Percentiles rank a stretch among this genome's conserved stretches.
Conservation (phyloP, 1,140 invertebrate species). For the Euura saliciscinereae region DNA sequence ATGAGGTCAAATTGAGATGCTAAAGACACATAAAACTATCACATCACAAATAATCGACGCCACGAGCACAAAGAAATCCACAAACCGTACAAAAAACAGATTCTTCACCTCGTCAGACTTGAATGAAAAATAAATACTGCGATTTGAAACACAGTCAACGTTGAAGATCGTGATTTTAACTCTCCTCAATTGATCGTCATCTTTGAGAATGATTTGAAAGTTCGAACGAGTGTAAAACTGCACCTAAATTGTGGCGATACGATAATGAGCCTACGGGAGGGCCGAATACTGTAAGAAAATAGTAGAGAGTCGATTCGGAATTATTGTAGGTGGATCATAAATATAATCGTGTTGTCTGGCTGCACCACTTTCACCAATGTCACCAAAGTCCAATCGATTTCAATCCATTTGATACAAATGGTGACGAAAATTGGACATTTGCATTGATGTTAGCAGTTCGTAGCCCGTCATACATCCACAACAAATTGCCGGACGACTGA, state of each 20-base stretch:
- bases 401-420: constrained; percentile 42
- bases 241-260: no score
- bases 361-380: constrained; percentile 55
- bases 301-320: not conserved
- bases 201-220: not conserved
- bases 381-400: constrained; percentile 53
- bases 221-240: no score
- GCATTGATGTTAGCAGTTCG: constrained; percentile 54
- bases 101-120: not conserved
- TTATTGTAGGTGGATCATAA: not conserved
- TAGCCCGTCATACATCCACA: constrained; percentile 43
- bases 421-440: constrained; percentile 55
- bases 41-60: not conserved
- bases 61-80: not conserved
- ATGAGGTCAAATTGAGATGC: not conserved
- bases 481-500: constrained; percentile 25
- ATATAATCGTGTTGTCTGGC: constrained; percentile 43
- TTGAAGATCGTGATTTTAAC: not conserved
- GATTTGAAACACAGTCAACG: not conserved
- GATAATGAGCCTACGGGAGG: no score
- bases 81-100: not conserved
- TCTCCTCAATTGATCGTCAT: not conserved
- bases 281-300: no score
- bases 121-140: no score
- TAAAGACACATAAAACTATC: not conserved